phyloP scores from a whole-genome alignment of 2,888 invertebrate genomes.

The Ecliptopera silaceata region DNA sequence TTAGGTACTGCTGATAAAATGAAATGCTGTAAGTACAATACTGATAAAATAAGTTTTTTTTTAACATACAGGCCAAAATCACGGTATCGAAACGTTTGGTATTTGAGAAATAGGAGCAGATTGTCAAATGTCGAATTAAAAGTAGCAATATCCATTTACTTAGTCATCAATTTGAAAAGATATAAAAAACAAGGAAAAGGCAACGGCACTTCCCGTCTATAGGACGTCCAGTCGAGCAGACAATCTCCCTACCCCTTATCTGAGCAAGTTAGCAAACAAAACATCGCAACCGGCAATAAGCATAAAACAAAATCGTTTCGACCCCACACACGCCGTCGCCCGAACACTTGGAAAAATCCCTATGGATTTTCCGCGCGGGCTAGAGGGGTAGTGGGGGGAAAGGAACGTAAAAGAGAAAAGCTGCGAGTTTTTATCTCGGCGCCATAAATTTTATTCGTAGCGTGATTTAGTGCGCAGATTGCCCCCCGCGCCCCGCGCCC shows the following conservation, averaged over 20 bases:
- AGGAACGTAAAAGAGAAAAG: slow-evolving; percentile 84
- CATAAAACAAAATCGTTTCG: slow-evolving; percentile 82
- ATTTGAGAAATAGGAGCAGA: too few species aligned
- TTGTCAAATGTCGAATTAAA: not conserved
- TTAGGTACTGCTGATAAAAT: too few species aligned
- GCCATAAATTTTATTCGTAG: slow-evolving; percentile 85
- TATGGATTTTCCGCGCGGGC: slow-evolving; percentile 80
- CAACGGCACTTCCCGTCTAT: slow-evolving; percentile 38
- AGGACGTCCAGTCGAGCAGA: slow-evolving; percentile 60
- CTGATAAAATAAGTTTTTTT: too few species aligned
- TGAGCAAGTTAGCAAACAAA: slow-evolving; percentile 79
- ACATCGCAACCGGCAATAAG: slow-evolving; percentile 80
- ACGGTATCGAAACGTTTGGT: too few species aligned
- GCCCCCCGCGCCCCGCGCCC: slow-evolving; percentile 69
- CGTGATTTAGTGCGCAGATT: slow-evolving; percentile 85
- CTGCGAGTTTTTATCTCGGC: slow-evolving; percentile 85
- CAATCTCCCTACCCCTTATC: slow-evolving; percentile 74
- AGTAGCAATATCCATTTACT: too few species aligned
- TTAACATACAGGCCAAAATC: too few species aligned
- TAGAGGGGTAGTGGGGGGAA: slow-evolving; percentile 58
- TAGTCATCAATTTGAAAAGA: not conserved
- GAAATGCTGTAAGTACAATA: too few species aligned
- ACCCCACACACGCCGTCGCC: slow-evolving; percentile 80
- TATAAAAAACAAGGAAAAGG: slow-evolving; percentile 26
- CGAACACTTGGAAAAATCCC: slow-evolving; percentile 83